Percentiles rank a stretch among this genome's conserved stretches.
Evolutionary conservation across 2,888 invertebrate species (phyloP).

Genomic region (Hypomecis punctinalis): DNA sequence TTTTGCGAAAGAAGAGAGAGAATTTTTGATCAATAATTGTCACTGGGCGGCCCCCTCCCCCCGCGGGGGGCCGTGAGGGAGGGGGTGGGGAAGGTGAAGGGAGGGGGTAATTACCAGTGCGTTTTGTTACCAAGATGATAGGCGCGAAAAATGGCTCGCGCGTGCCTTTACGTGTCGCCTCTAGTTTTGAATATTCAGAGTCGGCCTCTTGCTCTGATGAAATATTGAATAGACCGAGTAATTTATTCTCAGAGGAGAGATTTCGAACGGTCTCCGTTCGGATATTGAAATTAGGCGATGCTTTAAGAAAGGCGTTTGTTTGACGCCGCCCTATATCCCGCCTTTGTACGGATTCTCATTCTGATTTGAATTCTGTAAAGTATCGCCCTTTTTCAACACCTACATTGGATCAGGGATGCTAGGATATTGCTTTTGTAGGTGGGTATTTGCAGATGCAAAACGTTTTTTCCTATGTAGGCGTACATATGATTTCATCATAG

Average conservation of each 20-base stretch:
- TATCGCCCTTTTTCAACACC: conserved; percentile 39
- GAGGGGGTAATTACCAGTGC: conserved; percentile 85
- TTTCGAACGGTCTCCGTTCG: conserved; percentile 79
- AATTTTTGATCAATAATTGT: conserved; percentile 90
- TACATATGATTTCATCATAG: conserved; percentile 1
- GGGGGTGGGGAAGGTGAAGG: conserved; percentile 52
- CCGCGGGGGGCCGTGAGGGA: conserved; percentile 53
- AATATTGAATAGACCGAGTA: conserved; percentile 84
- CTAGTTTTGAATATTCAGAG: conserved; percentile 85
- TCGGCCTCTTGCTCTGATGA: conserved; percentile 81
- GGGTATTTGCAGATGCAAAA: not conserved
- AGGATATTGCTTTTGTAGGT: conserved; percentile 29
- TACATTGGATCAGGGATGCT: conserved; percentile 30
- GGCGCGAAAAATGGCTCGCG: conserved; percentile 85
- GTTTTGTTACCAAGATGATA: conserved; percentile 86
- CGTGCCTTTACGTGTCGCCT: conserved; percentile 84
- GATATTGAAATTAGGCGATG: conserved; percentile 85
- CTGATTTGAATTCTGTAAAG: conserved; percentile 41
- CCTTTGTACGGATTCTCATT: conserved; percentile 52
- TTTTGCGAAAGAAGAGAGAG: conserved; percentile 87
- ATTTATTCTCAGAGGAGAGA: conserved; percentile 82
- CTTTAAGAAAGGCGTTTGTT: conserved; percentile 81
- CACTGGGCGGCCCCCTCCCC: conserved; percentile 83
- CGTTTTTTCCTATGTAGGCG: not conserved
- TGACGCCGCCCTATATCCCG: conserved; percentile 66